Evolutionary conservation across 1,140 invertebrate species (phyloP).

Genomic region (Triops longicaudatus): DNA sequence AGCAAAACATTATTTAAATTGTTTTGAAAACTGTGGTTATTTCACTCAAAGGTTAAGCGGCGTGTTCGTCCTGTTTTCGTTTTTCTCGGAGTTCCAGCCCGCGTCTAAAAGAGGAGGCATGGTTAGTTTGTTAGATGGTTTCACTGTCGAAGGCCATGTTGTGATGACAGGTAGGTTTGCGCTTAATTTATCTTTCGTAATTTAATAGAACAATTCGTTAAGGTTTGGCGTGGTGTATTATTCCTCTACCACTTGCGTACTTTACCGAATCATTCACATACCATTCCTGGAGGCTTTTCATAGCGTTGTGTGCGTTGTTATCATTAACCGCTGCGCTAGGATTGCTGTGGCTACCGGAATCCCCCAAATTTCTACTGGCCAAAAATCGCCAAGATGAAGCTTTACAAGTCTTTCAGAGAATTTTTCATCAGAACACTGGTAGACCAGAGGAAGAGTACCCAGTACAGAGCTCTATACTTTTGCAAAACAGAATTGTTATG

Average conservation of each 20-base stretch:
- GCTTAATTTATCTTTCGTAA: no score
- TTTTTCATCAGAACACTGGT: slow-evolving; percentile 62
- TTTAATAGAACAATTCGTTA: slow-evolving; percentile 31
- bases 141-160: slow-evolving; percentile 82
- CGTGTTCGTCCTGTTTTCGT: slow-evolving; percentile 89
- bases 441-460: slow-evolving; percentile 51
- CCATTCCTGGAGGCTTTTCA: slow-evolving; percentile 76
- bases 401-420: slow-evolving; percentile 63
- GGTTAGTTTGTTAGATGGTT: slow-evolving; percentile 84
- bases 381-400: slow-evolving; percentile 58
- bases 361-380: slow-evolving; percentile 71
- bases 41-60: slow-evolving; percentile 71
- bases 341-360: slow-evolving; percentile 68
- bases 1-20: slow-evolving; percentile 3
- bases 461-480: slow-evolving; percentile 38
- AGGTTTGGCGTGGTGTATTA: slow-evolving; percentile 64
- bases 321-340: slow-evolving; percentile 52
- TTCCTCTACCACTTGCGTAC: slow-evolving; percentile 52
- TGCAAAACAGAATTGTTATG: background rate
- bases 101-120: slow-evolving; percentile 78
- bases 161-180: slow-evolving; percentile 58
- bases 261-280: slow-evolving; percentile 53
- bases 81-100: slow-evolving; percentile 89
- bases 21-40: slow-evolving; percentile 4
- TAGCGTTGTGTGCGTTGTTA: slow-evolving; percentile 61